phyloP scores from a whole-genome alignment of 2,113 vertebrate species.

The Charina bottae region DNA sequence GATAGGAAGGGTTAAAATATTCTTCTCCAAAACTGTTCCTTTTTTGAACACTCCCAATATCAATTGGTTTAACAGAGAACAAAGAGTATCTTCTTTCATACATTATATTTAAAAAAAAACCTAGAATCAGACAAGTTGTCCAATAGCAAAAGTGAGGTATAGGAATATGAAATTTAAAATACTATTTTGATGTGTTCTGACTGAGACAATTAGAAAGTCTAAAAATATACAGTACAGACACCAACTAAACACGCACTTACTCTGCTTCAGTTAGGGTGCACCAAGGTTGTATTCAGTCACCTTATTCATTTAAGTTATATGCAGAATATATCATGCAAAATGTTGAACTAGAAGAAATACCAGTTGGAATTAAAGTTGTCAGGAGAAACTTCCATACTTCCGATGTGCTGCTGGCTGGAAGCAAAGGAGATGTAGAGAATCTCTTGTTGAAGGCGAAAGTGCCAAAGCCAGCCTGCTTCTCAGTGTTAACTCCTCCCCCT shows the following conservation, averaged over 20 bases:
- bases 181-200: background rate
- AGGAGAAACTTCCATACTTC: background rate
- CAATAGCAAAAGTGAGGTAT: background rate
- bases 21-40: background rate
- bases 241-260: background rate
- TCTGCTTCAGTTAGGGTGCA: background rate
- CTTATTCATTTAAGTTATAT: background rate
- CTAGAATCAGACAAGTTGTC: background rate
- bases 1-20: background rate
- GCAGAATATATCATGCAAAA: background rate
- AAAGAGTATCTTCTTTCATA: background rate
- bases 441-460: too few relatives aligned
- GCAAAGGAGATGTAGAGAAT: too few relatives aligned
- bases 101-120: background rate
- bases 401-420: background rate
- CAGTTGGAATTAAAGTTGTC: background rate
- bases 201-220: background rate
- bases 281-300: background rate
- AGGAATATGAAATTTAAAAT: background rate
- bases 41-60: background rate
- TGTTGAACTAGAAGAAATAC: background rate
- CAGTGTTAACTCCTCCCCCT: too few relatives aligned
- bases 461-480: too few relatives aligned
- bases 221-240: background rate
- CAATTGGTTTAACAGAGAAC: background rate